Base-by-base conservation (phyloP, 1,140 invertebrate genomes). In the Trichogramma pretiosum region DNA sequence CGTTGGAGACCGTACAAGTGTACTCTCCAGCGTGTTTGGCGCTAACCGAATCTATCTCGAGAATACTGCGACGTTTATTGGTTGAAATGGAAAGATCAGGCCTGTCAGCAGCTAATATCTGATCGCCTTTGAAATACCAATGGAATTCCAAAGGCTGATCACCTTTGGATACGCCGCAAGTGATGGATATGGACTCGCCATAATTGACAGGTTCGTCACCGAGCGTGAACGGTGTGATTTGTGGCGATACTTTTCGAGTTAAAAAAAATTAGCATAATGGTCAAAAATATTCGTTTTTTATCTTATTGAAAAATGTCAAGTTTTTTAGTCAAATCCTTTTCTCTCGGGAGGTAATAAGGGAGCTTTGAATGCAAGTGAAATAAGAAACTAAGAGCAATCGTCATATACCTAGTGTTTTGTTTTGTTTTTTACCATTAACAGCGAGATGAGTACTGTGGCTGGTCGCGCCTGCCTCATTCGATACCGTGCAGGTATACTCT, bases 401-500 rank as follows among this genome's bases (percentile, higher is more conserved):
- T n/a, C n/a, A n/a, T n/a, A n/a, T n/a, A n/a, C n/a, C n/a, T n/a
- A n/a, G n/a, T n/a, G n/a, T n/a, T n/a, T n/a, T n/a, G n/a, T n/a
- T n/a, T n/a, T n/a, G n/a, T n/a, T n/a, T 28, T 5, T 22, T 61
- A 62, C 58, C 58, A 50, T 59, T 61, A 10, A 70, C 63, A n/a
- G n/a, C n/a, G n/a, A n/a, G n/a, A n/a, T n/a, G n/a, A 55, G 60
- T 79, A 16, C 81, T 80, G 64, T 80, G 80, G 56, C 75, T 77
- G 39, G 76, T 75, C 21, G 70, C 73, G 26, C 83, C 83, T 22
- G 81, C 84, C 43, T 67, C 68, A 67, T 91, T 91, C 58, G 75
- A 79, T 14, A 85, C 88, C 19, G 75, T 76, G 57, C 85, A 87
- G 17, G 80, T 84, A 61, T 90, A 91, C 64, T 86, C 84, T 38